Base-by-base conservation (phyloP, 1,140 invertebrate genomes). In the Dreissena rostriformis region DNA sequence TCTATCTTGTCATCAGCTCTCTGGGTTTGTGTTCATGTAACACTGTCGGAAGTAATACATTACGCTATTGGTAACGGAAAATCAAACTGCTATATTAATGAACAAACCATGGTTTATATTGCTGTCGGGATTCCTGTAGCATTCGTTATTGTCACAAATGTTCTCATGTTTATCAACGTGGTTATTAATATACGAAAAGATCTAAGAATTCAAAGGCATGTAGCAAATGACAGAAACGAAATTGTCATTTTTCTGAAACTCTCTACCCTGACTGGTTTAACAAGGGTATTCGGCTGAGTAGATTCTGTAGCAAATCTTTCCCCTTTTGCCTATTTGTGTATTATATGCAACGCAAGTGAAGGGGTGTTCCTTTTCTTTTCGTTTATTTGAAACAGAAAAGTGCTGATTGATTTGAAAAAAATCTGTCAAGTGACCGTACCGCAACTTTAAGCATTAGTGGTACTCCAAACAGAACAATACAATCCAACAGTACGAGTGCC, bases 261-360 rank as follows among this genome's bases (percentile, higher is more conserved):
- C 10, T 82, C 79, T 8, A 74, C 79, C 14, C 26, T 82, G 4
- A 82, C 79, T 26, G 79, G 79, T 19, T 24, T 66, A 10, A 74
- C 79, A 19, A 74, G 79, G 79, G 29, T 82, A 39, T 82, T 82
- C 67, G 79, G 79, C 29, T 82, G 73, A 29, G 29, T 82, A 0
- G 52, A 74, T 49, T 51, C 14, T 14, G 71, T 68, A 61, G 66
- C 79, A 22, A 11, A 52, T n/a, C 7, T 74, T 8, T 2, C 7
- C 0, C 6, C 28, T 2, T 52, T 82, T 26, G 66, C 79, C 1
- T 74, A 74, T 26, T 10, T 82, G 17, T 82, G 73, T 22, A 82
- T 82, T 7, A 29, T 82, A 49, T 52, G 73, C 15, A 82, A 82
- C n/a, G 53, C 29, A 12, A 24, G 70, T 19, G 70, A 74, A 55